Evolutionary conservation across 2,888 invertebrate species (phyloP), one percentile per base, ranked within the genome.

Genomic region (Augiades crinisus): DNA sequence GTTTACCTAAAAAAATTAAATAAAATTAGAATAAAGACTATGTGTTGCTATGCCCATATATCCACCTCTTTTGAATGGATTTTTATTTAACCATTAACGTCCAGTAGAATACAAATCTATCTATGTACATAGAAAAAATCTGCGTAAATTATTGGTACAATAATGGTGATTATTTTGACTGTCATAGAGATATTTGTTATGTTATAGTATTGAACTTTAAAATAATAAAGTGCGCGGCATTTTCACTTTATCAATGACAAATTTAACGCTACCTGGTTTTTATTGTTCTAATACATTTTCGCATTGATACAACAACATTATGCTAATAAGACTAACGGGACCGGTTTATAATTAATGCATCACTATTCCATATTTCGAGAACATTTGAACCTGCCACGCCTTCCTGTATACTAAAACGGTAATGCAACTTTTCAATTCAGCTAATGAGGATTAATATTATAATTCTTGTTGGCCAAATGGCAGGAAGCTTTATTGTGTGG

Each of bases 401-500:
- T 54, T 46, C 53, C 47, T 56, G 40, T 34, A 36, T 37, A 53
- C 57, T 13, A 31, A 53, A 47, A 57, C 41, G 49, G 55, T 36
- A 53, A 45, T 40, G 40, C 46, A 40, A 53, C 53, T 47, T 57
- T 57, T 33, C 33, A 36, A 43, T 45, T 41, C 44, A 14, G 24
- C 16, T 19, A 27, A 30, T 44, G 43, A 50, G 43, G 43, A 27
- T 36, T 50, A 43, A 30, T 27, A 30, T 34, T 43, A 43, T 51
- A 31, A 36, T 44, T 22, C 33, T 40, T 40, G 33, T 47, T 40
- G 10, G 14, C 40, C 40, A 31, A 31, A 17, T 37, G 60, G 58
- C 75, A 78, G 80, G 79, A 82, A 81, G 76, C 74, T 68, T 70
- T 74, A 67, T 66, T 67, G 67, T 69, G 63, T 57, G 53, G 60